phyloP scores from a whole-genome alignment of 1,140 invertebrate genomes.

The Leptestheria dahalacensis region DNA sequence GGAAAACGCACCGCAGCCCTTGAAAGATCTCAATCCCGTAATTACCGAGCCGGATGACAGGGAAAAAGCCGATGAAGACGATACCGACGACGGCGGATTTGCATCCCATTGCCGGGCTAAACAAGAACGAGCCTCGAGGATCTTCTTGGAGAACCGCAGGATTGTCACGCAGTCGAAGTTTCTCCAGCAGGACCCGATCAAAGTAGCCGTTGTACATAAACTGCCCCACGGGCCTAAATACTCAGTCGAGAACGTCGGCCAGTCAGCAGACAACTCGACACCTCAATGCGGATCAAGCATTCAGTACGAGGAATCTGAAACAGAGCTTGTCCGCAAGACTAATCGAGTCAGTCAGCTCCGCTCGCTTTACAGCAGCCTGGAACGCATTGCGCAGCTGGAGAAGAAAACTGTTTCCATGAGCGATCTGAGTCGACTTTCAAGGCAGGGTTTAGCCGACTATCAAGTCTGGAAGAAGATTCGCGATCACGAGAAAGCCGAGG shows the following conservation, averaged over 20 bases:
- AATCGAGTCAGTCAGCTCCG: constrained; percentile 59
- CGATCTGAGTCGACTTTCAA: constrained; percentile 48
- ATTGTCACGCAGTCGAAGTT: constrained; percentile 11
- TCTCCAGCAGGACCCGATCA: neutral
- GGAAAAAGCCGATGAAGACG: neutral
- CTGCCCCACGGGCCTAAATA: constrained; percentile 5
- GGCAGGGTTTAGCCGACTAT: constrained; percentile 63
- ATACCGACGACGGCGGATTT: neutral
- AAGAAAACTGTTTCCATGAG: constrained; percentile 52
- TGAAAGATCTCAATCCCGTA: neutral
- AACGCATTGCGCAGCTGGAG: constrained; percentile 67
- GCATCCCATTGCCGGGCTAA: neutral
- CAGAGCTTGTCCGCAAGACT: neutral
- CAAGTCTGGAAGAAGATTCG: constrained; percentile 68
- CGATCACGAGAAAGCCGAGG: constrained; percentile 59
- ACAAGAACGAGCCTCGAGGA: neutral
- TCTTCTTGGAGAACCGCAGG: neutral
- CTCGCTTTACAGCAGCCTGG: constrained; percentile 69
- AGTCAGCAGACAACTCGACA: neutral
- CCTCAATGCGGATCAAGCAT: too few relatives aligned
- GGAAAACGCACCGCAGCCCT: neutral
- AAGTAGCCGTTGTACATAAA: neutral
- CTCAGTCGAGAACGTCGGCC: constrained; percentile 12
- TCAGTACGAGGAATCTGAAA: constrained; percentile 6
- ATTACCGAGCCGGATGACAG: too few relatives aligned